phyloP scores from a whole-genome alignment of 92 coral and sea anemone species.

The Micromussa lordhowensis region DNA sequence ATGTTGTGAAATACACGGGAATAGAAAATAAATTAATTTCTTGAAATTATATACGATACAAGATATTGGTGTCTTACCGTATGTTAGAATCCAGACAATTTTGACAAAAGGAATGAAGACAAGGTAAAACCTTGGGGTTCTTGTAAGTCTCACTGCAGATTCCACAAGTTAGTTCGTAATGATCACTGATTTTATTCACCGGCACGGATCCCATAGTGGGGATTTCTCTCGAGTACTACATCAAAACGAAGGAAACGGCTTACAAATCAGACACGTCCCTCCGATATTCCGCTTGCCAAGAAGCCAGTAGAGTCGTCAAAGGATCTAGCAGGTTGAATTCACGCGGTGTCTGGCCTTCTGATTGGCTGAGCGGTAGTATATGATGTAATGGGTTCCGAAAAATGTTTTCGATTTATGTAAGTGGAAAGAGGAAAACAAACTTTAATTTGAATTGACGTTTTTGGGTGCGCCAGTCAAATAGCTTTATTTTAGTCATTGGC shows the following conservation, averaged over 20 bases:
- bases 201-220: constrained; percentile 78
- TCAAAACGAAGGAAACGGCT: not conserved
- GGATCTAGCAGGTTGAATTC: constrained; percentile 42
- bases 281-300: not conserved
- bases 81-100: constrained; percentile 82
- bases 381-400: constrained; percentile 34
- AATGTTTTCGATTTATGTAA: not conserved
- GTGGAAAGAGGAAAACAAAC: not conserved
- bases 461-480: not conserved
- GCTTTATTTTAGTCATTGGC: not conserved
- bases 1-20: not conserved
- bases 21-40: not conserved
- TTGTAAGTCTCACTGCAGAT: constrained; percentile 82
- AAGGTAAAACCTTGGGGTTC: constrained; percentile 86
- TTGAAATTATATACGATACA: not conserved
- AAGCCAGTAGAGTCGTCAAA: constrained; percentile 13
- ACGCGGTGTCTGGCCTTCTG: constrained; percentile 6
- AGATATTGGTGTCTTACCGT: constrained; percentile 49
- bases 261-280: not conserved
- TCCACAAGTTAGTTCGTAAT: constrained; percentile 80
- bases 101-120: constrained; percentile 89
- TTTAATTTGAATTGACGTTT: not conserved
- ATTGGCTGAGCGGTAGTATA: constrained; percentile 19
- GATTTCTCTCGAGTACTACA: constrained; percentile 9
- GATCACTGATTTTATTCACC: constrained; percentile 82